A percentile compares a stretch with the other conserved stretches of the same genome.
Evolutionary conservation across 1,140 invertebrate genomes (phyloP).

Genomic region (Sarcophaga peregrina): DNA sequence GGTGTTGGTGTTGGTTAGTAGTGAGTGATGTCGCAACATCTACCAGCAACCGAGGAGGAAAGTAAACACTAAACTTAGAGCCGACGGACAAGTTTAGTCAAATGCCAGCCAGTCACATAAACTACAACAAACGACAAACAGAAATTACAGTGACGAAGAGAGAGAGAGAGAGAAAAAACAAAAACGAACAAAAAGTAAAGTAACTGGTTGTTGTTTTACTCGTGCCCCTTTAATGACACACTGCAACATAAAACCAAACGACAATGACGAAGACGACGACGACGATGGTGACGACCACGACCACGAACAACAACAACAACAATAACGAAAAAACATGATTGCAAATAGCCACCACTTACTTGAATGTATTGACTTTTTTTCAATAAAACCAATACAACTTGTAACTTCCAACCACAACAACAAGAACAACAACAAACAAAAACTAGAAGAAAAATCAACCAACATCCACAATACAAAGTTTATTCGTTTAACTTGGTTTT

Average conservation of each 20-base stretch:
- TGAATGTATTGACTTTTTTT: no score
- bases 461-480: not conserved
- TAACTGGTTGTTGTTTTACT: conserved; percentile 6
- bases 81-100: no score
- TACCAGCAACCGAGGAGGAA: not conserved
- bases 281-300: not conserved
- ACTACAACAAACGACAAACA: conserved; percentile 6
- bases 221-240: conserved; percentile 23
- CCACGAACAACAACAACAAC: not conserved
- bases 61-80: conserved; percentile 30
- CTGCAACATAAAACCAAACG: not conserved
- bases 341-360: no score
- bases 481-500: not conserved
- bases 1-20: not conserved
- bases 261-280: not conserved
- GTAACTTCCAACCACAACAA: not conserved
- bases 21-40: not conserved
- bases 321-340: no score
- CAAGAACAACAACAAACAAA: conserved; percentile 9
- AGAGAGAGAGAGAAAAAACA: not conserved
- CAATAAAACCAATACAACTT: not conserved
- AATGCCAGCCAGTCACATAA: not conserved
- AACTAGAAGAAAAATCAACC: not conserved
- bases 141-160: no score
- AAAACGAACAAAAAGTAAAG: not conserved